Evolutionary conservation across 2,888 invertebrate species (phyloP).

Genomic region (Cinara cedri): DNA sequence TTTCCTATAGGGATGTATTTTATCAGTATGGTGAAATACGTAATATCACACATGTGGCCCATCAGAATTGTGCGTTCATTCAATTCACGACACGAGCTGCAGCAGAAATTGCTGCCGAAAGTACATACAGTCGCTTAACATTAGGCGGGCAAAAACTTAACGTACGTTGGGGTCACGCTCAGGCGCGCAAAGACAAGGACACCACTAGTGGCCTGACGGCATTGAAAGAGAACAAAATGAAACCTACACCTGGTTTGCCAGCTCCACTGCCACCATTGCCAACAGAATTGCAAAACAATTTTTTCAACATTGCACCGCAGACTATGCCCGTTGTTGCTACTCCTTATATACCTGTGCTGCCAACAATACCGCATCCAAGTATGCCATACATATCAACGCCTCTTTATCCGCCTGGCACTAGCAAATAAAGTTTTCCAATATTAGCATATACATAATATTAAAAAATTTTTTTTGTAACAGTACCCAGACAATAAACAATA

Average conservation of each 20-base stretch:
- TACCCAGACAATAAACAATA: too few relatives aligned
- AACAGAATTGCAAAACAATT: conserved; percentile 69
- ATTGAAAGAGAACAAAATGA: conserved; percentile 69
- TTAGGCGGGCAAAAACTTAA: conserved; percentile 85
- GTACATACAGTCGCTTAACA: conserved; percentile 92
- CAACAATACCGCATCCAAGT: conserved; percentile 45
- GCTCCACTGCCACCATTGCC: conserved; percentile 72
- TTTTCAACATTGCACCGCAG: conserved; percentile 69
- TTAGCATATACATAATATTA: too few relatives aligned
- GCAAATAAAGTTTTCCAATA: conserved; percentile 23
- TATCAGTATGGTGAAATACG: conserved; percentile 99
- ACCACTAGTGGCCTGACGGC: conserved; percentile 61
- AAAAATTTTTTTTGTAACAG: too few relatives aligned
- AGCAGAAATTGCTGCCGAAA: conserved; percentile 92
- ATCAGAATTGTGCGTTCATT: conserved; percentile 96
- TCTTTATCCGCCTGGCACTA: conserved; percentile 40
- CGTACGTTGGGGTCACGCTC: conserved; percentile 99
- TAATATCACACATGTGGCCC: conserved; percentile 86
- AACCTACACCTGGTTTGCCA: conserved; percentile 80
- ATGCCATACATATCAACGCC: conserved; percentile 40
- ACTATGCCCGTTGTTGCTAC: conserved; percentile 41
- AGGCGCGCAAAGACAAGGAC: conserved; percentile 71
- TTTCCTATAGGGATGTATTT: conserved; percentile 81
- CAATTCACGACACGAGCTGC: conserved; percentile 90
- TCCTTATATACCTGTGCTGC: conserved; percentile 45